Evolutionary conservation across 2,113 vertebrate species (phyloP).

Genomic region (Cathartes aura): DNA sequence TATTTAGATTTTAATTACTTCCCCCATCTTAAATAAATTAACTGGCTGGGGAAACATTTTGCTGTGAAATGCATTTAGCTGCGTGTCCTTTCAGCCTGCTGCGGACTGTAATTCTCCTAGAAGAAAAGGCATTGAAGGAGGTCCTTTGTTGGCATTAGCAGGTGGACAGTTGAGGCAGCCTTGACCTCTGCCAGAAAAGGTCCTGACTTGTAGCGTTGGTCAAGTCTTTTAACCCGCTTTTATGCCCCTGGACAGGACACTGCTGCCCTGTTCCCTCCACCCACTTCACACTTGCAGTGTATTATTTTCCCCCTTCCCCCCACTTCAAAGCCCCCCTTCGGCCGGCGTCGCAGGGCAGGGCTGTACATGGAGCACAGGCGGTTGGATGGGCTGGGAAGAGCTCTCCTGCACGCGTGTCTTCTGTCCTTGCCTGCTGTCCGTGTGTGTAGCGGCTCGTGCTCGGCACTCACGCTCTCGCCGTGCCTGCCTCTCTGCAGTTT

Average conservation of each 20-base stretch:
- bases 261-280: conserved; percentile 15
- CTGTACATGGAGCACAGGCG: fast-evolving
- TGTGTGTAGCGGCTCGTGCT: neutral
- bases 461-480: fast-evolving
- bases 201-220: conserved; percentile 51
- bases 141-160: conserved; percentile 65
- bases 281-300: conserved; percentile 47
- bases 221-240: conserved; percentile 49
- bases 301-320: neutral
- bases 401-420: neutral
- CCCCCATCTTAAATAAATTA: conserved; percentile 44
- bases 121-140: conserved; percentile 54
- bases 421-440: neutral
- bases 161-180: conserved; percentile 60
- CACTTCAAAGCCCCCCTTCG: neutral
- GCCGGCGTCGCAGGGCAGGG: fast-evolving
- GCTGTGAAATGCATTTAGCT: conserved; percentile 27
- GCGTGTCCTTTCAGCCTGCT: conserved; percentile 44
- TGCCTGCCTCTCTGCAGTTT: neutral
- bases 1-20: conserved; percentile 71
- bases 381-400: neutral
- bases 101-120: neutral
- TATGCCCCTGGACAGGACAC: conserved; percentile 20
- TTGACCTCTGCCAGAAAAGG: conserved; percentile 53
- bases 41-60: conserved; percentile 36